Conservation (phyloP, 2,888 invertebrate genomes). For the Sipunculus nudus region DNA sequence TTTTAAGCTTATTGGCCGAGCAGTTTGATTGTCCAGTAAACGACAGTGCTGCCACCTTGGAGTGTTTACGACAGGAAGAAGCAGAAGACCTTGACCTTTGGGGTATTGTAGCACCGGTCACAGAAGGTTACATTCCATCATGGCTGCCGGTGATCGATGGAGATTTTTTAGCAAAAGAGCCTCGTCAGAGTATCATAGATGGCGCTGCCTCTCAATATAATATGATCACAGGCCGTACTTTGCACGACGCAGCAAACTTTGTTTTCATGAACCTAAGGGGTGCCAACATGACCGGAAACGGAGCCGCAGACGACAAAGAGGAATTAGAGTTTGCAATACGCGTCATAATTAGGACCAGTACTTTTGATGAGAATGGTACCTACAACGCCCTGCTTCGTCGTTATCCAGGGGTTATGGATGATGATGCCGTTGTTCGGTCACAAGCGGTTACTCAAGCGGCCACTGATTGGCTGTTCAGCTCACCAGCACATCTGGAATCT, state of each 20-base stretch:
- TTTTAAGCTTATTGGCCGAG: slow-evolving; percentile 13
- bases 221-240: slow-evolving; percentile 19
- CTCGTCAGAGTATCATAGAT: too few relatives aligned
- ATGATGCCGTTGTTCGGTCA: slow-evolving; percentile 12
- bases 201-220: too few relatives aligned
- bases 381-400: too few relatives aligned
- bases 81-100: slow-evolving; percentile 27
- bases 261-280: slow-evolving; percentile 21
- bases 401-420: slow-evolving; percentile 20
- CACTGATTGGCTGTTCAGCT: slow-evolving; percentile 24
- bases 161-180: slow-evolving; percentile 19
- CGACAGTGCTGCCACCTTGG: too few relatives aligned
- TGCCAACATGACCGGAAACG: too few relatives aligned
- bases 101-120: too few relatives aligned
- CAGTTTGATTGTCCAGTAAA: slow-evolving; percentile 15
- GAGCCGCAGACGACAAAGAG: too few relatives aligned
- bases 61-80: slow-evolving; percentile 21
- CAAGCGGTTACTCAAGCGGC: slow-evolving; percentile 1
- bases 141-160: slow-evolving; percentile 33
- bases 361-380: too few relatives aligned
- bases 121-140: slow-evolving; percentile 13
- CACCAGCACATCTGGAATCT: slow-evolving; percentile 15
- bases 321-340: too few relatives aligned
- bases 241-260: slow-evolving; percentile 22
- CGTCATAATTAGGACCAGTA: too few relatives aligned